Evolutionary conservation across 2,888 invertebrate genomes (phyloP), one percentile per base, ranked within the genome.

Genomic region (Agrochola circellaris): DNA sequence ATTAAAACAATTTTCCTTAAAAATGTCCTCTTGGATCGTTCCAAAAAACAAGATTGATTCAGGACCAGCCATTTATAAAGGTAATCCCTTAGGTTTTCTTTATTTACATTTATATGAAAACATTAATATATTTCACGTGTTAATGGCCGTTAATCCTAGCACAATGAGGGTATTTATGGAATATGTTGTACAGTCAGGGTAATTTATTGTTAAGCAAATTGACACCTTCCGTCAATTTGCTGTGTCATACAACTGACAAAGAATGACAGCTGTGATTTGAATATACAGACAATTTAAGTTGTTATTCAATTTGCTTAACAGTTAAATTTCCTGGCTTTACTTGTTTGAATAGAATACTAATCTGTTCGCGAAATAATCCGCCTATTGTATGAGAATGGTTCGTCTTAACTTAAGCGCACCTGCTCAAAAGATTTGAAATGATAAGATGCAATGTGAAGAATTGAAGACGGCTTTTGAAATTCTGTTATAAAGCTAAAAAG

Each of bases 101-200:
- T 93, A 94, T 95, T 94, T 93, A 92, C 93, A 94, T 94, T 92
- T 93, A 92, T 93, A 94, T 94, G 89, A 91, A 89, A 93, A 93
- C 90, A 91, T 91, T 90, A 93, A 94, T 93, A 90, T 90, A 88
- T 88, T 92, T 91, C 79, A 85, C 82, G 85, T 83, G 86, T 88
- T 90, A 56, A n/a, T 58, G 6, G 56, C 26, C 13, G 56, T 89
- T 88, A 90, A 91, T 90, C 86, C 88, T 61, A 82, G 73, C 72
- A 88, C 84, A 89, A 89, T 85, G 81, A 82, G 76, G 74, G 81
- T 86, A 87, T 85, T 88, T 82, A 83, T 75, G 51, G 67, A 82
- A 54, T 84, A 82, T 75, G 54, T 74, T 85, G 81, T 73, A 23
- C 42, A 62, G 23, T 70, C 7, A 11, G n/a, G 4, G 7, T 11